Evolutionary conservation across 2,888 invertebrate species (phyloP).

Genomic region (Laothoe populi): DNA sequence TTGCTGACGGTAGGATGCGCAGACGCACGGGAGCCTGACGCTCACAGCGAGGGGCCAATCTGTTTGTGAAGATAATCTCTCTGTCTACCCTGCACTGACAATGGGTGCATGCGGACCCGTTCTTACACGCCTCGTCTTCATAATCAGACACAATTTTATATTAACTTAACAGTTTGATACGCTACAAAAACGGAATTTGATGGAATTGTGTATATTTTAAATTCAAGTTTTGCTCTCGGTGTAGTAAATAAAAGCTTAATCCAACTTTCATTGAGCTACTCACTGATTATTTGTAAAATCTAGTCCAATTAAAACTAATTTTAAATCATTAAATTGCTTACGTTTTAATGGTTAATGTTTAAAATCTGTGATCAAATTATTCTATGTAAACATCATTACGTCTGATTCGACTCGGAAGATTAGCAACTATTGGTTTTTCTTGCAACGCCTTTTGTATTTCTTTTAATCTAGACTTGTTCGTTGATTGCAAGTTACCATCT

Average conservation of each 20-base stretch:
- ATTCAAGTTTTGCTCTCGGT: not conserved
- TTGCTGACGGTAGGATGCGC: constrained; percentile 57
- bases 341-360: not conserved
- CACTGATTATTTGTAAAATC: not conserved
- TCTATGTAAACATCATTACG: constrained; percentile 12
- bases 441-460: constrained; percentile 32
- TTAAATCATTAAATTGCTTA: not conserved
- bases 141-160: not conserved
- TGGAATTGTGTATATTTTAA: not conserved
- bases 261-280: not conserved
- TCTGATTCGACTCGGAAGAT: constrained; percentile 11
- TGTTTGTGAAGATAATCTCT: constrained; percentile 76
- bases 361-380: not conserved
- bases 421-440: constrained; percentile 10
- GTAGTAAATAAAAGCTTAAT: not conserved
- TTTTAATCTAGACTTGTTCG: constrained; percentile 32
- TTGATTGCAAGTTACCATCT: constrained; percentile 33
- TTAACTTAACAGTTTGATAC: not conserved
- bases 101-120: constrained; percentile 23
- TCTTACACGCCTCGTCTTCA: constrained; percentile 4
- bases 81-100: constrained; percentile 46
- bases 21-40: constrained; percentile 59
- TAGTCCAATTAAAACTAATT: not conserved
- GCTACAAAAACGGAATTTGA: not conserved
- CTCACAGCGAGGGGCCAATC: constrained; percentile 77